Conservation (phyloP, 1,140 invertebrate species). For the Pachyrhynchus sulphureomaculatus region DNA sequence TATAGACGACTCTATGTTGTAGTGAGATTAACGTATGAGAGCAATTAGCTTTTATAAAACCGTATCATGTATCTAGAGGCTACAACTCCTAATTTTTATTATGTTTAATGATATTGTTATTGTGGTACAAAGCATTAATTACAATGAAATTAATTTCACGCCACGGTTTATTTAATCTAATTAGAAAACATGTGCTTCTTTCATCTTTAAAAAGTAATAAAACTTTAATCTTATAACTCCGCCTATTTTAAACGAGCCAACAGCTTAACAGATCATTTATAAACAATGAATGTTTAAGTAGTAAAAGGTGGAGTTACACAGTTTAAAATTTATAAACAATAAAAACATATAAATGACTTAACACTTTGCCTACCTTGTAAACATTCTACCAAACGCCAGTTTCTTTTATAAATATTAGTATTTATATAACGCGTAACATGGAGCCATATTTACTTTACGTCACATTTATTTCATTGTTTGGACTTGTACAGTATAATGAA, state of each 20-base stretch:
- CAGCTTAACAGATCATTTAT: not conserved
- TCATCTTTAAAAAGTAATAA: too few species aligned
- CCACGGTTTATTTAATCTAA: too few species aligned
- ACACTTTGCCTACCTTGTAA: slow-evolving; percentile 11
- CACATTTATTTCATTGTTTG: slow-evolving; percentile 10
- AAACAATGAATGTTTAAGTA: slow-evolving; percentile 19
- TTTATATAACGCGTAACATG: slow-evolving; percentile 1
- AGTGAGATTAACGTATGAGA: too few species aligned
- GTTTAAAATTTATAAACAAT: slow-evolving; percentile 10
- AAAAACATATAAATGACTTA: slow-evolving; percentile 13
- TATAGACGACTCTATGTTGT: too few species aligned
- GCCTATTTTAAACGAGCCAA: slow-evolving; percentile 1
- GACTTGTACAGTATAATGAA: not conserved
- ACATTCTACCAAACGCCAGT: not conserved
- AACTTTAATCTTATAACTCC: not conserved
- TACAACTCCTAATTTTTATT: too few species aligned
- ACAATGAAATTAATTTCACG: too few species aligned
- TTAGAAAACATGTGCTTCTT: too few species aligned
- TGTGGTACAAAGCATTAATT: too few species aligned
- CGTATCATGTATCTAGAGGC: too few species aligned
- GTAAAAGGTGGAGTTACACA: slow-evolving; percentile 1
- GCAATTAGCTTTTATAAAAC: too few species aligned
- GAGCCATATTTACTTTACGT: slow-evolving; percentile 5
- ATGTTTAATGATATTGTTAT: too few species aligned
- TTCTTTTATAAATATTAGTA: slow-evolving; percentile 21